Evolutionary conservation across 2,888 invertebrate species (phyloP).

Genomic region (Noctua pronuba): DNA sequence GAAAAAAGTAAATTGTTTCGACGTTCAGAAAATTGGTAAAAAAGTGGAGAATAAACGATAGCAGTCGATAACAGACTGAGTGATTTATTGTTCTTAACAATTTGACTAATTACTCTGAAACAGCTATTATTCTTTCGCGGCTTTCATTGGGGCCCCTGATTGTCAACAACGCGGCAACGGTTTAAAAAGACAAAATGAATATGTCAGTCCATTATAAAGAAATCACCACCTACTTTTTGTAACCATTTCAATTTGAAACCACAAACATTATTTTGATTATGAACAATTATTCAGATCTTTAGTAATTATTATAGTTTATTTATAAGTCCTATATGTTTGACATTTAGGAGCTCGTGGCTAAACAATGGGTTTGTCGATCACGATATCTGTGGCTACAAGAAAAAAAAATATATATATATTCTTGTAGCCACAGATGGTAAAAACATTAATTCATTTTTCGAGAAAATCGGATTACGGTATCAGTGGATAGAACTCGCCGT

Average conservation of each 20-base stretch:
- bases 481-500: too few relatives aligned
- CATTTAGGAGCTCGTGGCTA: too few relatives aligned
- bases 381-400: too few relatives aligned
- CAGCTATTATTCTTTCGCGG: conserved; percentile 29
- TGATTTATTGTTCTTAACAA: conserved; percentile 35
- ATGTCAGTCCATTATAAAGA: neutral
- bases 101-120: conserved; percentile 33
- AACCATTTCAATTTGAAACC: neutral
- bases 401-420: too few relatives aligned
- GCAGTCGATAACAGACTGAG: conserved; percentile 19
- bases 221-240: neutral
- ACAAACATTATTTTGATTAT: neutral
- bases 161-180: conserved; percentile 24
- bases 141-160: conserved; percentile 14
- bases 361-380: too few relatives aligned
- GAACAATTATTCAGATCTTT: neutral
- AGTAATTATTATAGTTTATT: neutral
- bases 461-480: too few relatives aligned
- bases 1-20: conserved; percentile 28
- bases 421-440: too few relatives aligned
- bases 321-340: too few relatives aligned
- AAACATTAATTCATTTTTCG: too few relatives aligned
- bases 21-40: conserved; percentile 6
- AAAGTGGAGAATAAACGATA: conserved; percentile 23
- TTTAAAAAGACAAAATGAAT: neutral